These are phyloP conservation scores for Buceros bicornis DNA, from an alignment of 2,797 vertebrate genomes.

Conservation along the genomic window DNA sequence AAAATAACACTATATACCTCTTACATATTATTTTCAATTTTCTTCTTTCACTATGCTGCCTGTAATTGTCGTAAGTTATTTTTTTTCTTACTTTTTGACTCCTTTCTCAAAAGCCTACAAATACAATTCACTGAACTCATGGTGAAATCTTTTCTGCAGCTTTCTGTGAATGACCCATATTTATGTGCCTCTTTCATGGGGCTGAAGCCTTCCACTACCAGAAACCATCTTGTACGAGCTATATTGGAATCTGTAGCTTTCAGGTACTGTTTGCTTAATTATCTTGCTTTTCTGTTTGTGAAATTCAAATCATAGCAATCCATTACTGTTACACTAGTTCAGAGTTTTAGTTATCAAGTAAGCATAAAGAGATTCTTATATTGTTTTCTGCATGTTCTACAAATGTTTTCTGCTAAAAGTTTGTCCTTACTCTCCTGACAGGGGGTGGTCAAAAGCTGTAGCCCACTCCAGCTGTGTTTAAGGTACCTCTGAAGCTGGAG, in stretches of 20 bases:
- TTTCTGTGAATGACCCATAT: conserved; percentile 90
- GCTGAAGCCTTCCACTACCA: conserved; percentile 91
- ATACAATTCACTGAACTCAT: not conserved
- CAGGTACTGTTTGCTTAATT: conserved; percentile 80
- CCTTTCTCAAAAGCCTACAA: not conserved
- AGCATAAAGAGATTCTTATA: not conserved
- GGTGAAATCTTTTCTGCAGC: conserved; percentile 77
- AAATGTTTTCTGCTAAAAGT: not conserved
- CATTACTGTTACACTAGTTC: not conserved
- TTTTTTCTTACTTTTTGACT: conserved; percentile 64
- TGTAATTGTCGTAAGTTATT: conserved; percentile 70
- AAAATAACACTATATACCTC: conserved; percentile 7
- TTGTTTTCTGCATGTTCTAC: not conserved
- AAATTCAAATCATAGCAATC: not conserved
- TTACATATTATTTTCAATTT: conserved; percentile 64
- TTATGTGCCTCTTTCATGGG: conserved; percentile 94
- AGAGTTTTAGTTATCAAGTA: not conserved
- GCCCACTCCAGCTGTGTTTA: not conserved
- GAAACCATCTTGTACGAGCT: conserved; percentile 91
- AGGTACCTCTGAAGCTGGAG: not conserved
- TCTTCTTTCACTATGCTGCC: conserved; percentile 72
- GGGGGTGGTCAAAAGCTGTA: not conserved
- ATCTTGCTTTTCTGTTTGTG: not conserved
- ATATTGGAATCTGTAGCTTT: conserved; percentile 95
- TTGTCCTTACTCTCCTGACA: not conserved